Evolutionary conservation across 2,113 vertebrate genomes (phyloP).

Genomic region (Tympanuchus pallidicinctus): DNA sequence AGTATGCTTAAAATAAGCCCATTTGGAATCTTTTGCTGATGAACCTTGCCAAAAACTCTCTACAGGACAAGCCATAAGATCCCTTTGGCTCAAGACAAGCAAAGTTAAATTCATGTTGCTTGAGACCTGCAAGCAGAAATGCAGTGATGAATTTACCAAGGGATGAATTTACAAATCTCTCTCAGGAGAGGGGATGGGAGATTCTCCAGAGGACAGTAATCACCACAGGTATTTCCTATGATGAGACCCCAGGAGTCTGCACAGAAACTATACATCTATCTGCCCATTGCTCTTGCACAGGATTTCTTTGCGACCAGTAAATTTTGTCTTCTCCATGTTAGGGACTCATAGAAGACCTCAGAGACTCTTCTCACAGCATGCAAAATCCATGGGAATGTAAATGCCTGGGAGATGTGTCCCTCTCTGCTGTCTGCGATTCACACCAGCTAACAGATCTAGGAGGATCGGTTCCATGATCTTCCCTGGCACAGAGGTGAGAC

Average conservation of each 20-base stretch:
- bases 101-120: background rate
- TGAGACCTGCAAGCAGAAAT: background rate
- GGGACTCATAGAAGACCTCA: fast-evolving
- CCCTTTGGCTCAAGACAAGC: background rate
- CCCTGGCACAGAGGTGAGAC: too few species aligned
- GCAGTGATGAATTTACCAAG: background rate
- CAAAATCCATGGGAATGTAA: background rate
- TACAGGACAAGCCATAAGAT: background rate
- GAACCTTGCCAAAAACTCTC: background rate
- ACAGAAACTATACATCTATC: background rate
- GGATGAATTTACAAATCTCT: background rate
- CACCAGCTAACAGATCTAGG: background rate
- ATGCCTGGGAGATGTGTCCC: fast-evolving
- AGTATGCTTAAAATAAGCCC: background rate
- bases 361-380: background rate
- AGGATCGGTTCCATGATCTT: too few species aligned
- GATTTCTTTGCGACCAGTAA: background rate
- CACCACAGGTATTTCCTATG: background rate
- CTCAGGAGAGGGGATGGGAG: background rate
- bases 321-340: background rate
- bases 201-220: background rate
- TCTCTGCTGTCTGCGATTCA: background rate
- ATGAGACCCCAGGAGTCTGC: background rate
- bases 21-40: background rate
- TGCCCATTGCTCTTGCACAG: fast-evolving